A percentile compares a stretch with the other conserved stretches of the same genome.
These are phyloP conservation scores for Aradophagus sp. DNA, from an alignment of 1,140 invertebrate genomes.

Conservation along the genomic window DNA sequence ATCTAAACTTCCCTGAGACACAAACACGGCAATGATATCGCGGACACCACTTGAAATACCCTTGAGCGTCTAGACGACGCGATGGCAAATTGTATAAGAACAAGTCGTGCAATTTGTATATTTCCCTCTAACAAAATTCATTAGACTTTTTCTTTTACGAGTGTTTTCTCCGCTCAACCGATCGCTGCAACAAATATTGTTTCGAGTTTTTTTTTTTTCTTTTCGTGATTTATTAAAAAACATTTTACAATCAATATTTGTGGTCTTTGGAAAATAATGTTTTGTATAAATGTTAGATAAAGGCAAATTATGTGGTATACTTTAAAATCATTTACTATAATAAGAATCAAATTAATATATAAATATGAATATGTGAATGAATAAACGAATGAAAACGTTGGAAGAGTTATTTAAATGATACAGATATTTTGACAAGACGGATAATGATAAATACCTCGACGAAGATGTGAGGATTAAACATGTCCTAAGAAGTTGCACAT, in stretches of 20 bases:
- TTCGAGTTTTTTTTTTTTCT: neutral
- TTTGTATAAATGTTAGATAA: too few relatives aligned
- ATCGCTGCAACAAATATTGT: neutral
- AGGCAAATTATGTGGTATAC: too few relatives aligned
- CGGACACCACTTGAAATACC: constrained; percentile 51
- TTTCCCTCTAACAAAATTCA: constrained; percentile 30
- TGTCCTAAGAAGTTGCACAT: constrained; percentile 21
- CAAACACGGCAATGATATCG: constrained; percentile 32
- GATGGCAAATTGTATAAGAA: constrained; percentile 50
- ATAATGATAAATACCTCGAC: constrained; percentile 11
- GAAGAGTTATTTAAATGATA: neutral
- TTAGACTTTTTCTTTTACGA: constrained; percentile 33
- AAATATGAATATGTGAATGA: too few relatives aligned
- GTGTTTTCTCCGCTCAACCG: constrained; percentile 7
- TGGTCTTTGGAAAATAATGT: too few relatives aligned
- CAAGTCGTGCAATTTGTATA: constrained; percentile 43
- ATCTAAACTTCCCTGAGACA: constrained; percentile 54
- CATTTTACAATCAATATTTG: too few relatives aligned
- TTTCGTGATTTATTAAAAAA: too few relatives aligned
- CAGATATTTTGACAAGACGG: neutral
- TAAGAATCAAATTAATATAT: too few relatives aligned
- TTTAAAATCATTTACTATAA: too few relatives aligned
- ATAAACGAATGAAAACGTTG: neutral
- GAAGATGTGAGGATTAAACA: constrained; percentile 21
- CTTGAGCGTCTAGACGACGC: constrained; percentile 51